phyloP scores from a whole-genome alignment of 2,113 vertebrate genomes.

The Grus americana region DNA sequence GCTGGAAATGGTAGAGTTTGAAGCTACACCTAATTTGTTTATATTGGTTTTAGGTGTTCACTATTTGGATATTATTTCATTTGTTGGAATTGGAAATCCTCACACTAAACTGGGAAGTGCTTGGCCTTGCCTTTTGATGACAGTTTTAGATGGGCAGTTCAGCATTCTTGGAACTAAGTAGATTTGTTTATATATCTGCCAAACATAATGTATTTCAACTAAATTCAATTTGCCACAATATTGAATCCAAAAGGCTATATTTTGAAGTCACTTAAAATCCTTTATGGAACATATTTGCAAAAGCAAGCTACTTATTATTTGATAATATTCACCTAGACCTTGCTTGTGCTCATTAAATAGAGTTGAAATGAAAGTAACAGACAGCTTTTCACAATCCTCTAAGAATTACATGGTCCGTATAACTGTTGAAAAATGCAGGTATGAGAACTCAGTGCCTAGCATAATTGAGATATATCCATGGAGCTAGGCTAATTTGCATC shows the following conservation, averaged over 20 bases:
- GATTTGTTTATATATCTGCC: not conserved
- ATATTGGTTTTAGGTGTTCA: not conserved
- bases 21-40: not conserved
- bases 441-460: not conserved
- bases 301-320: not conserved
- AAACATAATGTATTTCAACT: not conserved
- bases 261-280: not conserved
- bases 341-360: not conserved
- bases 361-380: not conserved
- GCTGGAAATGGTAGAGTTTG: not conserved
- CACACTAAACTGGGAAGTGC: not conserved
- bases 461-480: not conserved
- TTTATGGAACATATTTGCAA: not conserved
- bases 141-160: not conserved
- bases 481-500: not conserved
- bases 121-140: not conserved
- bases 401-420: not conserved
- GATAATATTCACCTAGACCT: not conserved
- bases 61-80: not conserved
- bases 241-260: not conserved
- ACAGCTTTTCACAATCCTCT: not conserved
- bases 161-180: not conserved
- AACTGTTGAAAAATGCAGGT: not conserved
- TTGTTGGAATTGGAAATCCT: not conserved
- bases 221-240: not conserved